Evolutionary conservation across 53 echinoderm and acorn worm genomes (phyloP).

Genomic region (Stichopus horrens): DNA sequence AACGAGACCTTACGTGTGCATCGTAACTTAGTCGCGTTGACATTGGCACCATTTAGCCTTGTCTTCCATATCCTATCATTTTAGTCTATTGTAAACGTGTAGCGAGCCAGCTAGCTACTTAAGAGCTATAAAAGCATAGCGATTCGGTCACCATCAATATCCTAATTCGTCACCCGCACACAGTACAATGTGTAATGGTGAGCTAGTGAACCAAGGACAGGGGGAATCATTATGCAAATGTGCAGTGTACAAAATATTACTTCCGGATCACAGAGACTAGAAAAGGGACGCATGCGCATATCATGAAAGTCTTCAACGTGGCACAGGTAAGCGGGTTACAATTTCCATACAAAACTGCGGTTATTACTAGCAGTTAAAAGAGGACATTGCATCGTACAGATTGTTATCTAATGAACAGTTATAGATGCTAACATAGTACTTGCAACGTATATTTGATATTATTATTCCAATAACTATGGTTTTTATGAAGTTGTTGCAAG

Average conservation of each 20-base stretch:
- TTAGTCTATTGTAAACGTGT: constrained; percentile 10
- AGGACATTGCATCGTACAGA: no score
- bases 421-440: no score
- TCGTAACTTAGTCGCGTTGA: neutral
- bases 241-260: neutral
- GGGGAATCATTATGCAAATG: neutral
- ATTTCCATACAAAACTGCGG: neutral
- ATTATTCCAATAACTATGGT: no score
- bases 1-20: neutral
- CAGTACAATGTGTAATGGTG: neutral
- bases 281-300: constrained; percentile 10
- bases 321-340: constrained; percentile 36
- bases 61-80: neutral
- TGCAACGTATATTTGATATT: no score
- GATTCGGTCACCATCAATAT: neutral
- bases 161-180: constrained; percentile 10
- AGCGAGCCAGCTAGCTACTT: constrained; percentile 5
- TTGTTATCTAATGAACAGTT: no score
- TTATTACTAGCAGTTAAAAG: neutral
- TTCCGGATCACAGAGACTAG: neutral
- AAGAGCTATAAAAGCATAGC: neutral
- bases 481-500: no score
- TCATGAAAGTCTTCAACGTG: constrained; percentile 2
- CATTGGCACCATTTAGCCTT: neutral
- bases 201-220: neutral